Base-by-base conservation (phyloP, 2,888 invertebrate species). In the Apotomis capreana region DNA sequence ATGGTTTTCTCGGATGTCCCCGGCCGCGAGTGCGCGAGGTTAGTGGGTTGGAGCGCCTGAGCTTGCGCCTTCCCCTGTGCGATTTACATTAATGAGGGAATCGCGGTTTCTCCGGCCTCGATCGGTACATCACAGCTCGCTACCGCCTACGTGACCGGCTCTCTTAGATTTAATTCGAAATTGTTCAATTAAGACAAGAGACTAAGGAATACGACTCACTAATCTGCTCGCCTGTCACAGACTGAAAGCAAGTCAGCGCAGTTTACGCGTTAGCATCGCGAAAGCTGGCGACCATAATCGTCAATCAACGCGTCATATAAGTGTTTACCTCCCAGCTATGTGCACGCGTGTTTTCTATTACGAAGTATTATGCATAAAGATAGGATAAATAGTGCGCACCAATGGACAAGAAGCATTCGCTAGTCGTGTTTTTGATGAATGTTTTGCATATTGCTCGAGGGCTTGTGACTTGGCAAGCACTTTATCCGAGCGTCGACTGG, bases 11-110 rank as follows among this genome's bases (percentile, higher is more conserved):
- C 79, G 80, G 73, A 82, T 82, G 80, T 86, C 83, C 81, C 82
- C 82, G 77, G 78, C 74, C 76, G 79, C 78, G 82, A 84, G 91
- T 90, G 74, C 76, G 80, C 78, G 83, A 84, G 91, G 91, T 92
- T 85, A 92, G 90, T 92, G 83, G 91, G 91, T 90, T 90, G 87
- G 83, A 82, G 83, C 82, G 78, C 78, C 81, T 67, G 61, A 52
- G 84, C 80, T 80, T 77, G 79, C 78, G 78, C 78, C 78, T 76
- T 77, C 81, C 80, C 81, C 79, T 26, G 80, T 77, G 84, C 84
- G 84, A 89, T 90, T 89, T 90, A 88, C 89, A 90, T 89, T 90
- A 89, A 88, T 85, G 87, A 88, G 86, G 82, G 83, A 86, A 84
- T 87, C 85, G 86, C 84, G 85, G 89, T 91, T 91, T 91, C 90